phyloP scores from a whole-genome alignment of 1,140 invertebrate species.

The Euglossa dilemma region DNA sequence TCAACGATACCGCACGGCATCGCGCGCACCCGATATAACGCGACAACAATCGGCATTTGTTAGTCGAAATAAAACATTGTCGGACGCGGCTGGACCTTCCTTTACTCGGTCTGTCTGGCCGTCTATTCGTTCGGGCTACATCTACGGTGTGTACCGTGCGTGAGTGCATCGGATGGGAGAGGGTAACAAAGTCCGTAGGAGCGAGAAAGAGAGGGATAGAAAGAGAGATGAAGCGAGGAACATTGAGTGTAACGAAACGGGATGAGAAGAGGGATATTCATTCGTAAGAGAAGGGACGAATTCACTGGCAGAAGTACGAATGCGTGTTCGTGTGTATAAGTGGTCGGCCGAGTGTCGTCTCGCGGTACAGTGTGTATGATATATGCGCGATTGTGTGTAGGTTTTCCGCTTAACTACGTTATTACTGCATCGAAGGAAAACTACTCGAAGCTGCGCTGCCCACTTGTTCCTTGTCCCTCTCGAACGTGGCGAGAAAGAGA shows the following conservation, averaged over 20 bases:
- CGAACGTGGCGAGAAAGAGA: not conserved
- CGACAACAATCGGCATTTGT: slow-evolving; percentile 5
- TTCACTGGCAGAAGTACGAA: not conserved
- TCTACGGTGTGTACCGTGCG: not conserved
- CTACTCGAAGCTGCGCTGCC: slow-evolving; percentile 13
- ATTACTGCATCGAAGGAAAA: slow-evolving; percentile 44
- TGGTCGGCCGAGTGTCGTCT: not conserved
- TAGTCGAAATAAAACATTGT: not conserved
- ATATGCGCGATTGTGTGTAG: not conserved
- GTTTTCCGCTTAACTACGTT: slow-evolving; percentile 11
- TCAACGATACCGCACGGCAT: slow-evolving; percentile 26
- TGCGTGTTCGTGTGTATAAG: not conserved
- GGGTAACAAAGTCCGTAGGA: not conserved
- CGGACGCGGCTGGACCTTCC: not conserved
- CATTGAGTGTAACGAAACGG: slow-evolving; percentile 2
- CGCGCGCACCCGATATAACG: not conserved
- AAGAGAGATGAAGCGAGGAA: not conserved
- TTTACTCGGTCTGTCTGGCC: not conserved
- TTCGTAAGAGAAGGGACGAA: not conserved
- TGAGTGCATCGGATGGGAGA: not conserved
- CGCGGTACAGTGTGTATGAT: not conserved
- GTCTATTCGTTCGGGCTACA: not conserved
- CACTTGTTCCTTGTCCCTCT: slow-evolving; percentile 9
- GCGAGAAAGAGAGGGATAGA: not conserved
- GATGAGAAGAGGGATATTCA: slow-evolving; percentile 1